Conservation (phyloP, 2,113 vertebrate genomes). For the Charina bottae region DNA sequence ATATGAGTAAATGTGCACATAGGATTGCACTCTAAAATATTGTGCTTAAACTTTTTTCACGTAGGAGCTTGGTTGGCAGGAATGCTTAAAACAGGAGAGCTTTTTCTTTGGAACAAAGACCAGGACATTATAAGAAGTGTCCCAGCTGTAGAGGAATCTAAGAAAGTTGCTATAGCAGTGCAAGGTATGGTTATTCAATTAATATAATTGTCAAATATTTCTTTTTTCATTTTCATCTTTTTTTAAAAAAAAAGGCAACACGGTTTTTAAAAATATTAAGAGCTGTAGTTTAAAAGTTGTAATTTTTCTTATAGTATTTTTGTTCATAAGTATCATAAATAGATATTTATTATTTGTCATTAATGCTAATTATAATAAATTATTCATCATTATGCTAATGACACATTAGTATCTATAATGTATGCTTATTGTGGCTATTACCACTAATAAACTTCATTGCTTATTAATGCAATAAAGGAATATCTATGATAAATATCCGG, state of each 20-base stretch:
- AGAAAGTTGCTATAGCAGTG: conserved; percentile 67
- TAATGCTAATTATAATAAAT: not conserved
- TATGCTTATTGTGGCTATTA: not conserved
- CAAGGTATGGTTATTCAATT: conserved; percentile 70
- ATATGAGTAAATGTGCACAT: not conserved
- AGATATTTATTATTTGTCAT: too few relatives aligned
- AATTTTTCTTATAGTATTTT: not conserved
- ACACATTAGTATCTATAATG: not conserved
- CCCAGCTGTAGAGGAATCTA: conserved; percentile 74
- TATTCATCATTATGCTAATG: not conserved
- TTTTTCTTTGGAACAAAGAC: conserved; percentile 96
- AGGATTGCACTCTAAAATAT: not conserved
- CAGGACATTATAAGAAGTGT: conserved; percentile 83
- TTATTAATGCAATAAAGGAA: not conserved
- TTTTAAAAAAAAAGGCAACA: not conserved
- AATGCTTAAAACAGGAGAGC: conserved; percentile 83
- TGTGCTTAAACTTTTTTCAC: conserved; percentile 17
- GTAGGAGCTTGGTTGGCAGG: conserved; percentile 90
- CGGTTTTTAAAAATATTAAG: not conserved
- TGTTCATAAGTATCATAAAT: too few relatives aligned
- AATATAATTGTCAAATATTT: conserved; percentile 29
- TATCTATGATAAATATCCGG: not conserved
- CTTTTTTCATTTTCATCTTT: not conserved
- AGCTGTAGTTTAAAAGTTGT: not conserved
- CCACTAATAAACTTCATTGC: not conserved